Evolutionary conservation across 2,888 invertebrate genomes (phyloP).

Genomic region (Sphaeridia pumilis): DNA sequence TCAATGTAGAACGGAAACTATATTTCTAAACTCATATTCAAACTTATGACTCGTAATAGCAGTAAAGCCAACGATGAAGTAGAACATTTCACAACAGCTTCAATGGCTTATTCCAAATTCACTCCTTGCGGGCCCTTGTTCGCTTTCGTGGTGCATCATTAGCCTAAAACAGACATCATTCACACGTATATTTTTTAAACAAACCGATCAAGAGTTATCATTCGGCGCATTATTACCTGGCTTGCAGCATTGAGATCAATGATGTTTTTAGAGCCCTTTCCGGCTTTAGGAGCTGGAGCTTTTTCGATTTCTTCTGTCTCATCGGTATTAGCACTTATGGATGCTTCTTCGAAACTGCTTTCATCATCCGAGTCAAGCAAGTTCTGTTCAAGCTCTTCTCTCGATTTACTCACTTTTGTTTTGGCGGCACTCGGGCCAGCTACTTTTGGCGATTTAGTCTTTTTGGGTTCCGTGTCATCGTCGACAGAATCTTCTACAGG

Average conservation of each 20-base stretch:
- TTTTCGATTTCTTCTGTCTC: conserved; percentile 36
- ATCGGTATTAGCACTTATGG: conserved; percentile 30
- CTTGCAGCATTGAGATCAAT: conserved; percentile 37
- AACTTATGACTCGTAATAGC: too few relatives aligned
- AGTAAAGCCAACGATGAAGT: too few relatives aligned
- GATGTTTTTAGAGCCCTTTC: conserved; percentile 38
- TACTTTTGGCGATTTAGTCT: neutral
- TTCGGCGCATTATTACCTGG: too few relatives aligned
- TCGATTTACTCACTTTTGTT: conserved; percentile 10
- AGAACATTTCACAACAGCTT: too few relatives aligned
- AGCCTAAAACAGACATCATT: too few relatives aligned
- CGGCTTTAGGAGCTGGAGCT: conserved; percentile 6
- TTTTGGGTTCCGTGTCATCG: conserved; percentile 41
- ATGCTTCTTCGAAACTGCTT: conserved; percentile 24
- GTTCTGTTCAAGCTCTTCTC: conserved; percentile 36
- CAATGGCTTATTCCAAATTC: too few relatives aligned
- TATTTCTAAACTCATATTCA: too few relatives aligned
- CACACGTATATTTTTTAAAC: too few relatives aligned
- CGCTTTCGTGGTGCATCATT: too few relatives aligned
- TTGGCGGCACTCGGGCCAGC: neutral
- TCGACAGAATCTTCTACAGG: conserved; percentile 37
- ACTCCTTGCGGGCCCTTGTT: too few relatives aligned
- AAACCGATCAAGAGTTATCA: too few relatives aligned
- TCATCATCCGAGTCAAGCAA: conserved; percentile 36
- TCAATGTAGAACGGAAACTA: too few relatives aligned